phyloP scores from a whole-genome alignment of 2,797 vertebrate genomes.

The Sebastes glaucus region DNA sequence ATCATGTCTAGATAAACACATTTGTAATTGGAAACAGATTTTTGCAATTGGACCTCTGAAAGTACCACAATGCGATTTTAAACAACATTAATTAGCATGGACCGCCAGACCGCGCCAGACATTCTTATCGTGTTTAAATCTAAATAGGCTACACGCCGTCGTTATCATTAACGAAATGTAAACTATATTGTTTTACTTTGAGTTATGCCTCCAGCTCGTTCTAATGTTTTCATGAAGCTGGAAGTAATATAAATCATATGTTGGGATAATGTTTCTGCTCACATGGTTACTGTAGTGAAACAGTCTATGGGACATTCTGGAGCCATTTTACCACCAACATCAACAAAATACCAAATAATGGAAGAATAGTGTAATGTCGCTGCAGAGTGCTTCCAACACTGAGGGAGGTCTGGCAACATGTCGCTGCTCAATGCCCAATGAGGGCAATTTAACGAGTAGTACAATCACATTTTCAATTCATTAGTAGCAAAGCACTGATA shows the following conservation, averaged over 20 bases:
- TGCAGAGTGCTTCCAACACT: constrained; percentile 31
- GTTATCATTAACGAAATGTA: neutral
- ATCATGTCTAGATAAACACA: constrained; percentile 20
- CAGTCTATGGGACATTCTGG: constrained; percentile 16
- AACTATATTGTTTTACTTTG: constrained; percentile 4
- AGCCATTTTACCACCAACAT: constrained; percentile 49
- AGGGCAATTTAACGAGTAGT: constrained; percentile 20
- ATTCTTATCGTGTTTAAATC: constrained; percentile 9
- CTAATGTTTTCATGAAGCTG: constrained; percentile 6
- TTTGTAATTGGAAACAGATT: constrained; percentile 35
- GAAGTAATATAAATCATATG: constrained; percentile 36
- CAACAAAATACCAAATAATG: constrained; percentile 53
- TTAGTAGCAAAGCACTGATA: constrained; percentile 42
- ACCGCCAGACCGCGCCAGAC: neutral
- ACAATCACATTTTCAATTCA: constrained; percentile 39
- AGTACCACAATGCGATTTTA: neutral
- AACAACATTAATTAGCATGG: neutral
- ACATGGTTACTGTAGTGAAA: constrained; percentile 22
- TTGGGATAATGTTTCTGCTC: constrained; percentile 12
- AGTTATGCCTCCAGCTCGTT: neutral
- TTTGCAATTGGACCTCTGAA: neutral
- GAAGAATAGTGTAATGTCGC: constrained; percentile 40
- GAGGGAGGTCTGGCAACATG: constrained; percentile 61
- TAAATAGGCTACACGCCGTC: neutral
- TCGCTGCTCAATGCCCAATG: constrained; percentile 11